Evolutionary conservation across 2,113 vertebrate genomes (phyloP).

Genomic region (Podarcis muralis): DNA sequence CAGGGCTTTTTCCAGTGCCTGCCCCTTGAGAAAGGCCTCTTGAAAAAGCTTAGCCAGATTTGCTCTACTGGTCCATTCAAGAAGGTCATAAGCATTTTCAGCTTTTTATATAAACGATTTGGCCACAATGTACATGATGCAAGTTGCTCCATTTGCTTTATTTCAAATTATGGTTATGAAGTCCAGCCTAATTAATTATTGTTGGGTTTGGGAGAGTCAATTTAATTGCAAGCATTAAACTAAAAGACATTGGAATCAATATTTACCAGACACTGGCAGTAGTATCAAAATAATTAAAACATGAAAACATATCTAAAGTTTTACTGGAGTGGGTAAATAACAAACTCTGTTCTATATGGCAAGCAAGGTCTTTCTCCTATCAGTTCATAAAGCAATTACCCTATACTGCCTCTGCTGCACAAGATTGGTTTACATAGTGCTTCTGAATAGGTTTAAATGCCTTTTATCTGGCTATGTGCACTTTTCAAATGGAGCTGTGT

Average conservation of each 20-base stretch:
- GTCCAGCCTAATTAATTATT: background rate
- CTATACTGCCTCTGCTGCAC: background rate
- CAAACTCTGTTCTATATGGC: background rate
- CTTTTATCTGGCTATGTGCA: constrained; percentile 10
- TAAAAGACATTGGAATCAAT: background rate
- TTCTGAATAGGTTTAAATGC: background rate
- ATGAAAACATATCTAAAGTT: background rate
- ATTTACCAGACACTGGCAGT: background rate
- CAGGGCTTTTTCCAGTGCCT: background rate
- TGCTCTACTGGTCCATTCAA: background rate
- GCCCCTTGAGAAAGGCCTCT: background rate
- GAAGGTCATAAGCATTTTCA: background rate
- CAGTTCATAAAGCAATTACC: background rate
- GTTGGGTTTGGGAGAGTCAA: background rate
- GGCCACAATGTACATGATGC: background rate
- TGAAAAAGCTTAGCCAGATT: background rate
- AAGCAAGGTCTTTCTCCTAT: background rate
- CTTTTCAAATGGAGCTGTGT: background rate
- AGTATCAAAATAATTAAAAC: background rate
- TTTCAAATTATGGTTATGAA: background rate
- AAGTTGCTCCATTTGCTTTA: background rate
- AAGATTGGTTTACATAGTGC: background rate
- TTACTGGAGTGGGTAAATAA: background rate
- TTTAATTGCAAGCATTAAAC: background rate
- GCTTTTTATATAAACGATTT: background rate